Evolutionary conservation across 1,140 invertebrate species (phyloP), one percentile per base, ranked within the genome.

Genomic region (Drosophila insularis): DNA sequence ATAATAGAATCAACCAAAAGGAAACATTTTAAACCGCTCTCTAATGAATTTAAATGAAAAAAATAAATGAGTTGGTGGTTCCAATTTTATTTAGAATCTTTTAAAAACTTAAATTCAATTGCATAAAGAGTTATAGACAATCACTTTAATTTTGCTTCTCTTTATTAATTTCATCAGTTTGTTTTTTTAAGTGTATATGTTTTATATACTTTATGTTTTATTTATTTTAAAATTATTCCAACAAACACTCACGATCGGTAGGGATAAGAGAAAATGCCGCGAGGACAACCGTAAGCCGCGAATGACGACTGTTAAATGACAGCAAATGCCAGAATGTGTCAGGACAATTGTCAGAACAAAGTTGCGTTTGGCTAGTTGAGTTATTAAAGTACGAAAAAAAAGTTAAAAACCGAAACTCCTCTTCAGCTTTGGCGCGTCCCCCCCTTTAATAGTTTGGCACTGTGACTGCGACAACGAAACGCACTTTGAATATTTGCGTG

Each of bases 401-500:
- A 50, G 43, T 50, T 50, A 11, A 58, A 27, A 58, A 35, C 31
- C 14, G 32, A 58, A 31, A 58, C 27, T 56, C 3, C 13, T 32
- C 23, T 31, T 1, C 13, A 6, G 4, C 23, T 8, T 14, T 27
- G 0, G 1, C 27, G 23, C 64, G 23, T 8, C 23, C 14, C 14
- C 32, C 6, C 11, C 10, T 6, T 27, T 6, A 37, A 17, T 8
- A 35, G 32, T 35, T 21, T 37, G 19, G 4, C 60, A 46, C 66
- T 74, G 63, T 53, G 56, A 55, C 72, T 50, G 31, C 46, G 40
- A 69, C 67, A 67, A 50, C 59, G 74, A 71, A 72, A 68, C 79
- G 63, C 74, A 79, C 68, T 86, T 87, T 78, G 71, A 74, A 87
- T 81, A 81, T 68, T 87, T 53, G 27, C 61, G 67, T 63, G 43